Conservation (phyloP, 1,140 invertebrate genomes). For the Andrena cerasifolii region DNA sequence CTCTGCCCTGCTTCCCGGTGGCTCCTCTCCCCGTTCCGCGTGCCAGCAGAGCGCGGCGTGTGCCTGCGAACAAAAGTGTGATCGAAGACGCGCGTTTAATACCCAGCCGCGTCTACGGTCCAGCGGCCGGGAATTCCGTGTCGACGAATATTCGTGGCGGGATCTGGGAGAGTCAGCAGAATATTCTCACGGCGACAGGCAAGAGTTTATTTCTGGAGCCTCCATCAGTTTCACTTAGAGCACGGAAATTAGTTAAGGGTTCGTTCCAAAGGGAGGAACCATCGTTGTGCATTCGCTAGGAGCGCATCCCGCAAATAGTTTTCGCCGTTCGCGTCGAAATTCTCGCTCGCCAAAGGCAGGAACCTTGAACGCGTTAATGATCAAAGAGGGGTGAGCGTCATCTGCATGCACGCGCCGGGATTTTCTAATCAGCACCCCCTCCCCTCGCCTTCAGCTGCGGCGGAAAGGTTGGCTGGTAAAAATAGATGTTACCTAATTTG, state of each 20-base stretch:
- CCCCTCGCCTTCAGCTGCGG: neutral
- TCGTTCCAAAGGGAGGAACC: no score
- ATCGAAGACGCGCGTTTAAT: neutral
- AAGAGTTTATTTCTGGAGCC: no score
- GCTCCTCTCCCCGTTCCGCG: no score
- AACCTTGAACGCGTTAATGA: conserved; percentile 1
- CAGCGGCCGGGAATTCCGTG: no score
- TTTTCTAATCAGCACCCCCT: conserved; percentile 7
- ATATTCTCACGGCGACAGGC: no score
- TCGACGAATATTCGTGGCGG: no score
- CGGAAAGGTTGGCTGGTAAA: neutral
- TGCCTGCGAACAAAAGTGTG: neutral
- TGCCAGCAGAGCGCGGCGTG: neutral
- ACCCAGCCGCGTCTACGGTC: neutral
- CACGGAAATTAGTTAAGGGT: no score
- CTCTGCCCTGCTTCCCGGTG: no score
- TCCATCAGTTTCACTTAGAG: no score
- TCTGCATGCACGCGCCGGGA: neutral
- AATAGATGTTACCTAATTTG: neutral
- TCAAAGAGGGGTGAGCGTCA: neutral
- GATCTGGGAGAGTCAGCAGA: no score
- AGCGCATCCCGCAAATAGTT: neutral
- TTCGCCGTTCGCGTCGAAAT: neutral
- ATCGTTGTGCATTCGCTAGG: no score
- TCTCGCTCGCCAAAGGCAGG: neutral